Conservation (phyloP, 2,113 vertebrate species). For the Alethe diademata region DNA sequence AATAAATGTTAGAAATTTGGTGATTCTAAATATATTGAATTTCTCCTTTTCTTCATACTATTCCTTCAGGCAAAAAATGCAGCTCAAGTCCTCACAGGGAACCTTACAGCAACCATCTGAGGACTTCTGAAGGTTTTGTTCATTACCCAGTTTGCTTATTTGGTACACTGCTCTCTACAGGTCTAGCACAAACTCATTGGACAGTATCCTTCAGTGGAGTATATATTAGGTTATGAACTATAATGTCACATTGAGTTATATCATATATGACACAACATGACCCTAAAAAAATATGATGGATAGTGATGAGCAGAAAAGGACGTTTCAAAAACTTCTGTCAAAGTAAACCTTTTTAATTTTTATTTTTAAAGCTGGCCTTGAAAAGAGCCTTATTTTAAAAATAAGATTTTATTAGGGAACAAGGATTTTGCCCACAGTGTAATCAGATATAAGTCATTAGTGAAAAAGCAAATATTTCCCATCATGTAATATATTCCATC, state of each 20-base stretch:
- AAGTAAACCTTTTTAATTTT: not conserved
- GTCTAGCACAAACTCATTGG: not conserved
- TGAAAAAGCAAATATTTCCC: not conserved
- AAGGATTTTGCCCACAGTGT: not conserved
- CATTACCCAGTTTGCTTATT: not conserved
- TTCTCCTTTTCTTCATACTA: not conserved
- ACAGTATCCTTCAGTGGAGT: not conserved
- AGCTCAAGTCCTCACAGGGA: not conserved
- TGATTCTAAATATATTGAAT: not conserved
- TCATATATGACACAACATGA: constrained; percentile 29
- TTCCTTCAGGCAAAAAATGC: not conserved
- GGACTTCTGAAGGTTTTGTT: constrained; percentile 38
- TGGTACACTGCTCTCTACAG: not conserved
- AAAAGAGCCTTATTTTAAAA: not conserved
- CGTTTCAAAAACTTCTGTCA: constrained; percentile 40
- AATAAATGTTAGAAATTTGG: not conserved
- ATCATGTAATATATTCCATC: not conserved
- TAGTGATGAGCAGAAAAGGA: constrained; percentile 53
- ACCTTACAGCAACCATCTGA: not conserved
- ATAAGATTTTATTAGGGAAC: not conserved
- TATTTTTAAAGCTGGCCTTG: not conserved
- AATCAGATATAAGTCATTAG: not conserved
- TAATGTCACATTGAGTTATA: constrained; percentile 52
- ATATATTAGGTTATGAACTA: constrained; percentile 28
- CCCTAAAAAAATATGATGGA: constrained; percentile 18